Conservation (phyloP, 2,797 vertebrate species). For the Tamandua tetradactyla region DNA sequence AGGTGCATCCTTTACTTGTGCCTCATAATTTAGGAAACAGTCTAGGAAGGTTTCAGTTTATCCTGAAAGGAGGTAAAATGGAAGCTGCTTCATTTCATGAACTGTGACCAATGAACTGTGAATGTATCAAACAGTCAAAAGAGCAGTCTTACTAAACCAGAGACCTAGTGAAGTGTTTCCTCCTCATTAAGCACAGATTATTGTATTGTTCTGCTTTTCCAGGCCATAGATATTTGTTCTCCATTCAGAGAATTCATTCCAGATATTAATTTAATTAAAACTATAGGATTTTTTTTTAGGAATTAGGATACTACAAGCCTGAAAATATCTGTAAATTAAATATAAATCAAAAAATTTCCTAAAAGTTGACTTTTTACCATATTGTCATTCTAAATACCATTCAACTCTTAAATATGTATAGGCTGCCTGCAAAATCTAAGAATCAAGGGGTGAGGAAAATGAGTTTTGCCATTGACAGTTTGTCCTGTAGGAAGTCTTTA, state of each 20-base stretch:
- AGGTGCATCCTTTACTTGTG: neutral
- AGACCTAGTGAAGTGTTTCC: neutral
- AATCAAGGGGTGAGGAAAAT: neutral
- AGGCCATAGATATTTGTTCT: neutral
- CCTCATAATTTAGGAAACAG: neutral
- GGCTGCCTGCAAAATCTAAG: neutral
- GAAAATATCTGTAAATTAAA: neutral
- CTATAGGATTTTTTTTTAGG: neutral
- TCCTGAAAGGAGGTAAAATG: neutral
- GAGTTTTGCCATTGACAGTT: neutral
- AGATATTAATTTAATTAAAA: slow-evolving; percentile 36
- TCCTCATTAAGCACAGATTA: neutral
- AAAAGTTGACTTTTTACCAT: neutral
- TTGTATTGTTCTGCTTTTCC: neutral
- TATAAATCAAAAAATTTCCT: neutral
- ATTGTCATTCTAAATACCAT: neutral
- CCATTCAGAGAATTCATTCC: neutral
- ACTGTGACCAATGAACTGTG: neutral
- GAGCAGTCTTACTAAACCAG: neutral
- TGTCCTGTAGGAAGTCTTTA: neutral
- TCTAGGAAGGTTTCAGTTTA: neutral
- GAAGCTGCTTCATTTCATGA: neutral
- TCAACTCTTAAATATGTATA: neutral
- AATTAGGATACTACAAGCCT: neutral
- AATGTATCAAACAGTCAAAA: neutral